phyloP scores from a whole-genome alignment of 2,113 vertebrate genomes.

The Montifringilla adamsi region DNA sequence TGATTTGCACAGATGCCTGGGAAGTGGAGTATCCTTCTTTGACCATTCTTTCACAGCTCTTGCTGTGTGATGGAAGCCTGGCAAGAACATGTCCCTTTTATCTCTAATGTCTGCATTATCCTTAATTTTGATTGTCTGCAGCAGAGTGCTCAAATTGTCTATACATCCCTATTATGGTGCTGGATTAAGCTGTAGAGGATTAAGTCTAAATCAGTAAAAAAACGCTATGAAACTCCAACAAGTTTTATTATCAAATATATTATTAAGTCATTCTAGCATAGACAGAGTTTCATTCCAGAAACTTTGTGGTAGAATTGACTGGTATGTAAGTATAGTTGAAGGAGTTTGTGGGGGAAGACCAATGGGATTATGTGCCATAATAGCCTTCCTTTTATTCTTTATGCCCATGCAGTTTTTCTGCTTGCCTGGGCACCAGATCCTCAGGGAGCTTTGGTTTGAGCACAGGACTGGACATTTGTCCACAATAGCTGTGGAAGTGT shows the following conservation, averaged over 20 bases:
- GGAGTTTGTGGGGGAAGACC: background rate
- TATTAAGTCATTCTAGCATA: background rate
- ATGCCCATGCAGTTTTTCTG: background rate
- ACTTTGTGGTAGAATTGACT: background rate
- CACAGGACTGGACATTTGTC: background rate
- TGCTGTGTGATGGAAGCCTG: background rate
- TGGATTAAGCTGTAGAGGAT: background rate
- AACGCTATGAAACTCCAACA: background rate
- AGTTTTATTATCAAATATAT: background rate
- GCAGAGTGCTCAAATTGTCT: background rate
- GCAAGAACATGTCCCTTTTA: accelerated
- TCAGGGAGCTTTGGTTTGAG: background rate
- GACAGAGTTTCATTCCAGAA: background rate
- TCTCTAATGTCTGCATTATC: background rate
- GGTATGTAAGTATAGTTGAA: background rate
- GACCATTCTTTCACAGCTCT: background rate
- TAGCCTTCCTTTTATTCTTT: background rate
- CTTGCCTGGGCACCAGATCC: background rate
- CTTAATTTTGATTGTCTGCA: background rate
- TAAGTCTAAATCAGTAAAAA: background rate
- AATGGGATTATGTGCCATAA: background rate
- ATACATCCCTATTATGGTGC: background rate
- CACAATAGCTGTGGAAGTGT: background rate
- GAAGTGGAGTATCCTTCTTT: background rate
- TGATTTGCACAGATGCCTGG: background rate